Evolutionary conservation across 2,113 vertebrate genomes (phyloP).

Genomic region (Cochlearius cochlearius): DNA sequence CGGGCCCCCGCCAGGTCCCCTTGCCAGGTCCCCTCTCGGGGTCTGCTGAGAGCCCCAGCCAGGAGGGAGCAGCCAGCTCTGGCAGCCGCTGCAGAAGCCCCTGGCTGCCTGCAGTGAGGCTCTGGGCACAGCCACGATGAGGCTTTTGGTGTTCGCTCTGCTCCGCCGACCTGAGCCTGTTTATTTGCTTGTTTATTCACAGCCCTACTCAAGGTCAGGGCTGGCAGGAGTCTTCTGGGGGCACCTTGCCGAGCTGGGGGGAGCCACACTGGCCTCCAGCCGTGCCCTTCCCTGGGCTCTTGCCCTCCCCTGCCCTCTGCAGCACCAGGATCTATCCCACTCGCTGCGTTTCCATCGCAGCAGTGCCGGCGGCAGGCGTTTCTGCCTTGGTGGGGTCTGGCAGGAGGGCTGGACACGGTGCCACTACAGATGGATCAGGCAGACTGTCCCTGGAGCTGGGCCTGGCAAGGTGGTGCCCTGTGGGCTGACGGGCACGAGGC

Average conservation of each 20-base stretch:
- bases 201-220: background rate
- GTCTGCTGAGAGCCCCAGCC: background rate
- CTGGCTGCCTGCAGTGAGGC: background rate
- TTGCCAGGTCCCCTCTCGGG: accelerated
- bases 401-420: background rate
- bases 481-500: accelerated
- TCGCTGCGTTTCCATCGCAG: background rate
- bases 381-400: background rate
- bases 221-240: background rate
- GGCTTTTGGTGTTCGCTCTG: background rate
- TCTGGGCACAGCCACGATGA: background rate
- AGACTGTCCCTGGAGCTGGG: background rate
- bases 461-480: background rate
- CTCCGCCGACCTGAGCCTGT: background rate
- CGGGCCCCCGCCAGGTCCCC: background rate
- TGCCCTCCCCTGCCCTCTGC: constrained; percentile 7
- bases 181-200: background rate
- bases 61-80: background rate
- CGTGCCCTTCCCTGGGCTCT: background rate
- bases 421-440: constrained; percentile 2
- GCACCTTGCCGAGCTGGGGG: background rate
- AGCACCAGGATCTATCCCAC: background rate
- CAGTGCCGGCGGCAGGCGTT: background rate
- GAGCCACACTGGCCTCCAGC: accelerated
- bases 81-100: background rate